A percentile compares a stretch with the other conserved stretches of the same genome.
Conservation (phyloP, 1,140 invertebrate species). For the Gryon sp. region DNA sequence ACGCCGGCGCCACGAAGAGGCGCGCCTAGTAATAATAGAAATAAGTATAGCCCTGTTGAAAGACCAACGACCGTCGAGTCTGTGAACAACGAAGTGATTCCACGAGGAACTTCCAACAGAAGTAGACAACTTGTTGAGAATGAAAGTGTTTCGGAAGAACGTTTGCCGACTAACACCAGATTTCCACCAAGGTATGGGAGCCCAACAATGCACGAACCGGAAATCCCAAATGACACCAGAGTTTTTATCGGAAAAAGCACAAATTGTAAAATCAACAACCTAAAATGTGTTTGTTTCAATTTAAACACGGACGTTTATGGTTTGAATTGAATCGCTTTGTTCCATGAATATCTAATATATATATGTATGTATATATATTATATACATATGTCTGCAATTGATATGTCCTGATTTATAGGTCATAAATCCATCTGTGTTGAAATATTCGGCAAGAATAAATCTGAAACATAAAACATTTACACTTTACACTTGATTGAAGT, state of each 20-base stretch:
- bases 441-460: not conserved
- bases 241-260: not conserved
- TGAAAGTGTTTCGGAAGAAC: conserved; percentile 80
- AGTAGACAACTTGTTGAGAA: conserved; percentile 80
- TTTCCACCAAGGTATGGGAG: conserved; percentile 85
- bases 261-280: no score
- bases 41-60: conserved; percentile 85
- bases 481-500: no score
- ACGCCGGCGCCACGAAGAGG: conserved; percentile 70
- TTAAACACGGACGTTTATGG: conserved; percentile 12
- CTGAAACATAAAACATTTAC: no score
- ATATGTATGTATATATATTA: no score
- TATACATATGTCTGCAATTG: no score
- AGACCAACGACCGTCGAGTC: conserved; percentile 82
- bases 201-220: not conserved
- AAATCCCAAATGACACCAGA: not conserved
- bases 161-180: conserved; percentile 87
- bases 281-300: no score
- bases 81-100: conserved; percentile 84
- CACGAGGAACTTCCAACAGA: conserved; percentile 80
- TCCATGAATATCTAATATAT: not conserved
- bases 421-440: no score
- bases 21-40: conserved; percentile 74
- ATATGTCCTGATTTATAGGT: no score
- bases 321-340: conserved; percentile 1